phyloP scores from a whole-genome alignment of 2,888 invertebrate species.

The Acrobeloides nanus region DNA sequence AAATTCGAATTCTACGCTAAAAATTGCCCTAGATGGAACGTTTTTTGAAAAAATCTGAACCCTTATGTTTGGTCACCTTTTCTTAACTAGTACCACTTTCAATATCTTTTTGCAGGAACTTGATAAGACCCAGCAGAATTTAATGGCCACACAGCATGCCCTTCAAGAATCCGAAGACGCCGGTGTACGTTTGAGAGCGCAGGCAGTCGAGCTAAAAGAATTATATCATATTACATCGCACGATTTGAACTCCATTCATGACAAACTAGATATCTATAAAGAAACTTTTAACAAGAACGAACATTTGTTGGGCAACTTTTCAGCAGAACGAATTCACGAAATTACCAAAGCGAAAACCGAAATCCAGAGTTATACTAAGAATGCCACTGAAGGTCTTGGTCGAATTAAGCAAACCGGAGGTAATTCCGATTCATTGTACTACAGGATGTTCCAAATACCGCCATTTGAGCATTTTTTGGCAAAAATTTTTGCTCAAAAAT shows the following conservation, averaged over 20 bases:
- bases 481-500: too few species aligned
- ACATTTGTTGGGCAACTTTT: conserved; percentile 19
- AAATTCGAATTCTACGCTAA: too few species aligned
- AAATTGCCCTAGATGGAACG: too few species aligned
- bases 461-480: too few species aligned
- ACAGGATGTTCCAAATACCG: too few species aligned
- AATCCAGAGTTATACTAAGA: too few species aligned
- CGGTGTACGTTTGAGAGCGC: too few species aligned
- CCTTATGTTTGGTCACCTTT: background rate
- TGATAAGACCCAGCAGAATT: conserved; percentile 4
- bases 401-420: background rate
- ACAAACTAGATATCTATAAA: conserved; percentile 19
- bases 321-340: conserved; percentile 11
- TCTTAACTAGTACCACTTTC: background rate
- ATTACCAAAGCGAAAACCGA: conserved; percentile 1
- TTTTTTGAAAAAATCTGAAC: too few species aligned
- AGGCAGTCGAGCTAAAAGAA: too few species aligned
- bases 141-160: background rate
- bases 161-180: too few species aligned
- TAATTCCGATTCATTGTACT: background rate
- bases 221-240: conserved; percentile 12
- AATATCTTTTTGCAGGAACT: background rate
- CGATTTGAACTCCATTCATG: conserved; percentile 16
- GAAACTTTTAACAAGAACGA: conserved; percentile 13
- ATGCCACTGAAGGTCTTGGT: background rate